Base-by-base conservation (phyloP, 2,888 invertebrate genomes). In the Limenitis arthemis region DNA sequence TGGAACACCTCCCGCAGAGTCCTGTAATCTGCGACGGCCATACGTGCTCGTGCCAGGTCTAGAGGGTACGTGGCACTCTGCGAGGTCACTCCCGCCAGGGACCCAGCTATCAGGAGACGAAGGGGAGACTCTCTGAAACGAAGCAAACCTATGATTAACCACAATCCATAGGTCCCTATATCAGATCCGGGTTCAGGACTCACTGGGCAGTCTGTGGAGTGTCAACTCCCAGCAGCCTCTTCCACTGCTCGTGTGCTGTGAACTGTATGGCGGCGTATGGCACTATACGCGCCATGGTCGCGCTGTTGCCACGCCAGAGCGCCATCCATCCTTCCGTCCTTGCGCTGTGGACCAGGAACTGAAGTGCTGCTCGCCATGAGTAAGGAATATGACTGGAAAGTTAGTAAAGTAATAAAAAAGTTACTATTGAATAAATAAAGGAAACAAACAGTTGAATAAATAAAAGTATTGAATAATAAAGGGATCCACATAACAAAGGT, bases 191-290 rank as follows among this genome's bases (percentile, higher is more conserved):
- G 2, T 20, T 20, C 20, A 20, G 2, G 12, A 68, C 77, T 72
- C 20, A 84, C 85, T 72, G 68, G 9, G 79, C 82, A 0, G 58
- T 53, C 4, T 58, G 61, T 5, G 79, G 77, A 63, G 89, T 81
- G 83, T 94, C 92, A n/a, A 94, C 91, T 8, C 86, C 80, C 1
- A 99, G 84, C 43, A 94, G 75, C 60, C 90, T 88, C 75, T 97
- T 97, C 94, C 95, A 99, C 77, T 99, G 98, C 82, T 99, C 99
- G 81, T 98, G 98, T 37, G 98, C 93, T 0, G 97, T 94, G 80
- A 98, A 99, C 86, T 99, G 99, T 62, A 99, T 94, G 40, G 99
- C 96, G 28, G 99, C 97, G 80, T 99, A 98, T 0, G 99, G 99
- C 47, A 98, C 88, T 56, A 99, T 98, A 52, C 99, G 88, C 11